These are phyloP conservation scores for Hyles euphorbiae DNA, from an alignment of 1,140 invertebrate genomes.

Conservation along the genomic window DNA sequence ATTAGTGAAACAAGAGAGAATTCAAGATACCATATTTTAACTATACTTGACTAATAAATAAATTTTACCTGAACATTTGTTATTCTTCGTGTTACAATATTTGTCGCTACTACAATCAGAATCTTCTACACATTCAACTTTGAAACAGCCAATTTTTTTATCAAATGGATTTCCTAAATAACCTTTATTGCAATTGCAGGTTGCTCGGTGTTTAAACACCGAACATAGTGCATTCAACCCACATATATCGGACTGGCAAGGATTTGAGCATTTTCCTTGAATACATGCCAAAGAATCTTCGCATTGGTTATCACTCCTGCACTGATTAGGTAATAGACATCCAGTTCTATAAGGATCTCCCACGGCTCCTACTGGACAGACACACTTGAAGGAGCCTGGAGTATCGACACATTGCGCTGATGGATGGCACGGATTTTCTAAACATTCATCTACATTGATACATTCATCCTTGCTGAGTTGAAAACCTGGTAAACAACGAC, in stretches of 20 bases:
- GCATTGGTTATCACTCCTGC: constrained; percentile 81
- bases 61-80: constrained; percentile 84
- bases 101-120: constrained; percentile 85
- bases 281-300: constrained; percentile 83
- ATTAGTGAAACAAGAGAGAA: constrained; percentile 3
- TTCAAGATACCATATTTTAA: constrained; percentile 16
- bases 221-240: constrained; percentile 84
- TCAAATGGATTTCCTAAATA: constrained; percentile 88
- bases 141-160: constrained; percentile 84
- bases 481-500: constrained; percentile 85
- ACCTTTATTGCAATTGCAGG: constrained; percentile 85
- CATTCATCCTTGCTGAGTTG: constrained; percentile 82
- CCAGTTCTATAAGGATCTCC: constrained; percentile 87
- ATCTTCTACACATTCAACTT: constrained; percentile 87
- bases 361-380: constrained; percentile 84
- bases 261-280: constrained; percentile 84
- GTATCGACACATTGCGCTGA: constrained; percentile 87
- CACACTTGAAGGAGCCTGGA: constrained; percentile 87
- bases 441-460: constrained; percentile 87
- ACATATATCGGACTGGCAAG: constrained; percentile 81
- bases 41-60: constrained; percentile 10
- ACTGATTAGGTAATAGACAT: constrained; percentile 84
- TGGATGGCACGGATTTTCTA: constrained; percentile 86
- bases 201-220: constrained; percentile 81
- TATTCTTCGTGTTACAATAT: constrained; percentile 82